phyloP scores from a whole-genome alignment of 2,113 vertebrate genomes.

The Ammodytes dubius region DNA sequence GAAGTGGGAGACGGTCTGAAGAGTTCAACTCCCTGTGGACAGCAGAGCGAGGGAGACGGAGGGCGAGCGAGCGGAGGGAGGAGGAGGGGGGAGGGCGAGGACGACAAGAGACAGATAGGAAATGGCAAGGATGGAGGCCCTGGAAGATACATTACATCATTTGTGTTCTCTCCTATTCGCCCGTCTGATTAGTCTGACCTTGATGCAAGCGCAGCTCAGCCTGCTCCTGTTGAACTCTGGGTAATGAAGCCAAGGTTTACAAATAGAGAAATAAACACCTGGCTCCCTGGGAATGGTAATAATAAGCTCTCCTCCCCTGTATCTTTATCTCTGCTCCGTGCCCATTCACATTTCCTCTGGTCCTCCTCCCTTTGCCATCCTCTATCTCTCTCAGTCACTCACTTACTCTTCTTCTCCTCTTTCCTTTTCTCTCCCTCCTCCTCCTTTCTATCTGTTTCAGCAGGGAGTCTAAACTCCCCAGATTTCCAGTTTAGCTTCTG shows the following conservation, averaged over 20 bases:
- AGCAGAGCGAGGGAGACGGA: neutral
- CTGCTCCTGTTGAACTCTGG: conserved; percentile 79
- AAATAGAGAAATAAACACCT: conserved; percentile 82
- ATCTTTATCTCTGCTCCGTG: conserved; percentile 55
- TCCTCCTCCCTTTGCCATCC: conserved; percentile 57
- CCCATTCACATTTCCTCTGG: conserved; percentile 67
- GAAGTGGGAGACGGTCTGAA: conserved; percentile 74
- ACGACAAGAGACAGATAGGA: conserved; percentile 42
- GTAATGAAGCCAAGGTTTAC: conserved; percentile 77
- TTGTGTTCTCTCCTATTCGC: conserved; percentile 61
- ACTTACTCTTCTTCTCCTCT: conserved; percentile 34
- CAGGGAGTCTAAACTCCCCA: conserved; percentile 75
- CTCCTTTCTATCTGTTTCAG: conserved; percentile 62
- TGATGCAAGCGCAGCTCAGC: conserved; percentile 64
- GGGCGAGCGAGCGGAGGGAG: neutral
- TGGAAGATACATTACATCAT: conserved; percentile 73
- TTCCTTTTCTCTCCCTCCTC: neutral
- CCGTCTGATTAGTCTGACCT: conserved; percentile 78
- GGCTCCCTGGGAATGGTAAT: conserved; percentile 72
- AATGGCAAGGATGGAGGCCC: conserved; percentile 50
- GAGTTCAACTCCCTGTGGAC: conserved; percentile 85
- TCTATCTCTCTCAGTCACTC: conserved; percentile 51
- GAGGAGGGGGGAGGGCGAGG: neutral
- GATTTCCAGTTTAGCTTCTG: conserved; percentile 82
- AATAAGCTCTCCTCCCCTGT: conserved; percentile 53